phyloP scores from a whole-genome alignment of 2,797 vertebrate species.

The Chelonia mydas region DNA sequence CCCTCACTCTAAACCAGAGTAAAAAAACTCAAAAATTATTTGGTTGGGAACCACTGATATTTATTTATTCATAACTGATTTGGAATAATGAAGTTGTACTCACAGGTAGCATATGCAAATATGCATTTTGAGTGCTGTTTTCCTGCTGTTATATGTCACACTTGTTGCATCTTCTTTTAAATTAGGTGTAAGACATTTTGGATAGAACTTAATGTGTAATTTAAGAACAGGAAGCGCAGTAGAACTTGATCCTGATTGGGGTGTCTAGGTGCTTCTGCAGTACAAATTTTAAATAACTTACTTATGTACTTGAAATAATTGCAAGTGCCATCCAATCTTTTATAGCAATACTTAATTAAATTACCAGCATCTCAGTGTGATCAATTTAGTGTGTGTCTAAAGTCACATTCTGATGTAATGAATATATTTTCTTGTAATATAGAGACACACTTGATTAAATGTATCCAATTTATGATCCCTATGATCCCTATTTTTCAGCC shows the following conservation, averaged over 20 bases:
- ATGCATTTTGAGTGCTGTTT: fast-evolving
- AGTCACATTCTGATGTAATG: not conserved
- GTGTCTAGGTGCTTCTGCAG: not conserved
- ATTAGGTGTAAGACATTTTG: not conserved
- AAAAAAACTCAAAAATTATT: not conserved
- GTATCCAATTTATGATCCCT: not conserved
- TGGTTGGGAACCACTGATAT: not conserved
- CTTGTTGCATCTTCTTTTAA: not conserved
- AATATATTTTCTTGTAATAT: not conserved
- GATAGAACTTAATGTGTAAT: not conserved
- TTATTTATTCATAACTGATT: not conserved
- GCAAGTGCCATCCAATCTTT: not conserved
- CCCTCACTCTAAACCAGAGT: not conserved
- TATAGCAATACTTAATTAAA: not conserved
- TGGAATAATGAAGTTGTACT: not conserved
- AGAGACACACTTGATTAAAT: not conserved
- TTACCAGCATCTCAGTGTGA: not conserved
- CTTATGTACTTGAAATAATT: not conserved
- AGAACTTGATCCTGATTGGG: not conserved
- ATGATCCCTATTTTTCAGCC: not conserved
- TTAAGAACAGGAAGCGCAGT: not conserved
- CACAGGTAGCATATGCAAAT: not conserved
- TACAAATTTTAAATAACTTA: not conserved
- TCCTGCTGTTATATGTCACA: fast-evolving
- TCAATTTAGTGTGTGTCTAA: not conserved